phyloP scores from a whole-genome alignment of 1,140 invertebrate genomes.

The Scylla paramamosain region DNA sequence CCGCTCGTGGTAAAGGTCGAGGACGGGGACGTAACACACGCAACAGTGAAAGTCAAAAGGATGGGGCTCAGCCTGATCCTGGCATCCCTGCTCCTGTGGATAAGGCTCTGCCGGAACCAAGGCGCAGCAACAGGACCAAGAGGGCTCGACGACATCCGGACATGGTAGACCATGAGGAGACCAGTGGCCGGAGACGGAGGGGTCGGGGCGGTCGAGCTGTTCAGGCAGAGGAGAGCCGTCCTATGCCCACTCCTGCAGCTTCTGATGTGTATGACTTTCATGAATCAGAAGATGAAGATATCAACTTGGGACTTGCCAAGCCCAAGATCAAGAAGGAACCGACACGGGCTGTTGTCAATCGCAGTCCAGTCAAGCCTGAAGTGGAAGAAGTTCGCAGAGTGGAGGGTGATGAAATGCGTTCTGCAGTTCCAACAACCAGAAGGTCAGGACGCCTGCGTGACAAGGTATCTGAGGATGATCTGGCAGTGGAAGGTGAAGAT shows the following conservation, averaged over 20 bases:
- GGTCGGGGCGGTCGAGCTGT: constrained; percentile 55
- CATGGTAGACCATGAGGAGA: constrained; percentile 73
- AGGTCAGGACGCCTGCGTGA: constrained; percentile 61
- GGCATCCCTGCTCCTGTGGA: constrained; percentile 23
- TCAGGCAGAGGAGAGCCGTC: constrained; percentile 60
- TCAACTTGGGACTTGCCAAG: constrained; percentile 64
- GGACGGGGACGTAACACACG: constrained; percentile 61
- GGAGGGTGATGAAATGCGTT: constrained; percentile 55
- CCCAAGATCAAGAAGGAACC: constrained; percentile 62
- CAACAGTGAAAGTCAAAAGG: constrained; percentile 66
- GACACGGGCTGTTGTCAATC: not conserved
- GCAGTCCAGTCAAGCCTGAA: constrained; percentile 64
- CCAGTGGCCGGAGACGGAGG: constrained; percentile 57
- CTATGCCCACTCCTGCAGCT: constrained; percentile 46
- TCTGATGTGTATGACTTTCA: constrained; percentile 73
- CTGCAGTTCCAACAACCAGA: constrained; percentile 43
- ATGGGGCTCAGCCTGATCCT: constrained; percentile 35
- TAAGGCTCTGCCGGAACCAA: constrained; percentile 54
- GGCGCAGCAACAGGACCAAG: constrained; percentile 65
- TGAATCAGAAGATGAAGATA: constrained; percentile 72
- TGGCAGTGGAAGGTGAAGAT: constrained; percentile 41
- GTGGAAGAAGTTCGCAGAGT: constrained; percentile 49
- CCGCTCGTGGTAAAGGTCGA: constrained; percentile 52
- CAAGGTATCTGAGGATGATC: constrained; percentile 60
- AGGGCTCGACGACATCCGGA: constrained; percentile 67